A percentile compares a stretch with the other conserved stretches of the same genome.
Evolutionary conservation across 37 sponge, comb jelly and placozoan genomes (phyloP).

Genomic region (Dysidea cf. avara): DNA sequence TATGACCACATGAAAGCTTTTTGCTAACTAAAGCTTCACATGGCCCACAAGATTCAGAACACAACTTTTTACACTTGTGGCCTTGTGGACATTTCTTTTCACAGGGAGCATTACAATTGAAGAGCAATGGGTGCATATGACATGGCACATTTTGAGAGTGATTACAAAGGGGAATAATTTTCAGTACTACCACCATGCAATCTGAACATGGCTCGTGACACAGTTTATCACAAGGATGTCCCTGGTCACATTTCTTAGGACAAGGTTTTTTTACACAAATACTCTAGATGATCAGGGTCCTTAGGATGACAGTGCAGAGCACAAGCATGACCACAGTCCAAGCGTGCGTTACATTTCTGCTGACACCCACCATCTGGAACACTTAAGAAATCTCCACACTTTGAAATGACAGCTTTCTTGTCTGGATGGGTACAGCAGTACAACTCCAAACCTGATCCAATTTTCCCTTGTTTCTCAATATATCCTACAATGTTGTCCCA

Average conservation of each 20-base stretch:
- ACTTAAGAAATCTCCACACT: slow-evolving; percentile 43
- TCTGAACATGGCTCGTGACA: slow-evolving; percentile 33
- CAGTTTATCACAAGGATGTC: slow-evolving; percentile 34
- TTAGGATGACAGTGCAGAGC: slow-evolving; percentile 46
- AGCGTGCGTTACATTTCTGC: slow-evolving; percentile 37
- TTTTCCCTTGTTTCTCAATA: slow-evolving; percentile 29
- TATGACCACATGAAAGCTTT: slow-evolving; percentile 70
- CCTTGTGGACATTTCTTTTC: slow-evolving; percentile 26
- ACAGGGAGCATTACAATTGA: slow-evolving; percentile 37
- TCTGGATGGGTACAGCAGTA: slow-evolving; percentile 78
- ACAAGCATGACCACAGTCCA: slow-evolving; percentile 79
- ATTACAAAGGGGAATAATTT: slow-evolving; percentile 43
- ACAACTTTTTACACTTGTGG: slow-evolving; percentile 23
- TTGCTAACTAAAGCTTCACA: slow-evolving; percentile 40
- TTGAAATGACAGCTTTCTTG: slow-evolving; percentile 18
- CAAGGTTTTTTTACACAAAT: slow-evolving; percentile 60
- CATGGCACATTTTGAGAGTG: slow-evolving; percentile 46
- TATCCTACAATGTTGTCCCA: slow-evolving; percentile 65
- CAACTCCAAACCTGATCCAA: slow-evolving; percentile 53
- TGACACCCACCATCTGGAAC: slow-evolving; percentile 80
- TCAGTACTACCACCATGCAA: slow-evolving; percentile 23
- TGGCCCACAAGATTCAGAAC: slow-evolving; percentile 21
- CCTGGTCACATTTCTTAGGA: slow-evolving; percentile 10
- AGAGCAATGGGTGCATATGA: slow-evolving; percentile 21
- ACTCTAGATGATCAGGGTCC: slow-evolving; percentile 64